Evolutionary conservation across 2,888 invertebrate species (phyloP), one percentile per base, ranked within the genome.

Genomic region (Nipponacmea schrenckii): DNA sequence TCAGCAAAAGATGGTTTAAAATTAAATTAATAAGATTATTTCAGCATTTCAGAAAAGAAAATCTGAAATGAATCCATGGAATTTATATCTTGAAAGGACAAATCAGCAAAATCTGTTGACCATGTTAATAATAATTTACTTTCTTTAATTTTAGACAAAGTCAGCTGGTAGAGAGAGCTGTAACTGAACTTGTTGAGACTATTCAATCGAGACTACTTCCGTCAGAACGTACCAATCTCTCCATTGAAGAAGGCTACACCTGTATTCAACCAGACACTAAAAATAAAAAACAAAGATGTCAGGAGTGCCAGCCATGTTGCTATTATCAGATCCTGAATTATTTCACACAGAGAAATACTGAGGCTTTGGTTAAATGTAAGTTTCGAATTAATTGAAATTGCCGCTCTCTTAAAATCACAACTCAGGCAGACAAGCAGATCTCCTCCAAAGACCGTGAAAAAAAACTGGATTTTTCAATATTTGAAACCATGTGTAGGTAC

Each of bases 291-390:
- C 83, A 84, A 68, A 77, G 87, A n/a, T 87, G 87, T 68, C 84
- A 84, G 79, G 87, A 87, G 67, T 87, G 87, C 77, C 84, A 84
- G 72, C 86, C 87, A 8, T 88, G 89, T 73, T 81, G 83, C 64
- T 89, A 87, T 80, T 87, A 85, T 76, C 72, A 82, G 24, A 79
- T 89, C 44, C 81, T 89, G 46, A 87, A 87, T 72, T 77, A 84
- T 88, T 97, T 97, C 89, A 96, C 96, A 80, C 92, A 96, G 77
- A 95, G 96, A 89, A 94, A 97, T 20, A 93, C 96, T 46, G 97
- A 97, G 85, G 96, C 96, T 4, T 91, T 97, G 3, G 94, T 96
- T 78, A 94, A 88, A 81, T 88, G 89, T 88, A 74, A 76, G 85
- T 50, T 17, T 12, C 48, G 31, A 31, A 26, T 44, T 1, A 24